phyloP scores from a whole-genome alignment of 2,888 invertebrate genomes.

The Netelia fuscicornis region DNA sequence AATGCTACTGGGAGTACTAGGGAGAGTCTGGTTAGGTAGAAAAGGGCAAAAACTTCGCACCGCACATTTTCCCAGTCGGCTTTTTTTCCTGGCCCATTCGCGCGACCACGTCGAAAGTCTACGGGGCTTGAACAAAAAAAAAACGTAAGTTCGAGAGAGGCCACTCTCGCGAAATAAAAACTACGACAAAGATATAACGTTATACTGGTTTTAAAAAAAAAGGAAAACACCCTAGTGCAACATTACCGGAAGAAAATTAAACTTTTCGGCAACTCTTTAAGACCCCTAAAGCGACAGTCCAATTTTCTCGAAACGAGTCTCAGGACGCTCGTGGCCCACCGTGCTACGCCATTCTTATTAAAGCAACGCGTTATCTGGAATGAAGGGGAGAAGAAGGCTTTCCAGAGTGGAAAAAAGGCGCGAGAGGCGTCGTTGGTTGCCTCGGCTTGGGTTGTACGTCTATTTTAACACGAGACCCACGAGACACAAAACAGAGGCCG shows the following conservation, averaged over 20 bases:
- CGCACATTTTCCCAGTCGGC: neutral
- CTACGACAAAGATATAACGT: slow-evolving; percentile 28
- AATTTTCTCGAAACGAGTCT: slow-evolving; percentile 78
- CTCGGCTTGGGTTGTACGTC: slow-evolving; percentile 59
- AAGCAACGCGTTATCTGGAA: slow-evolving; percentile 58
- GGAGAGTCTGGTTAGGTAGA: slow-evolving; percentile 48
- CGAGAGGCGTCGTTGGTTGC: slow-evolving; percentile 48
- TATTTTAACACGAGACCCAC: slow-evolving; percentile 64
- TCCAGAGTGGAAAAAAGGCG: slow-evolving; percentile 7
- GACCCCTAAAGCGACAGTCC: slow-evolving; percentile 78
- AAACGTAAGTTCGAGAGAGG: slow-evolving; percentile 48
- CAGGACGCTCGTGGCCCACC: slow-evolving; percentile 70
- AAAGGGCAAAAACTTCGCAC: slow-evolving; percentile 64
- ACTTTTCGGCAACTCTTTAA: slow-evolving; percentile 79
- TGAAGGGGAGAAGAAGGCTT: slow-evolving; percentile 5
- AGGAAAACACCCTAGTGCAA: slow-evolving; percentile 1
- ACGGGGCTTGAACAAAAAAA: neutral
- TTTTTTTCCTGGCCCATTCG: slow-evolving; percentile 42
- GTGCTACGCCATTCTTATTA: slow-evolving; percentile 72
- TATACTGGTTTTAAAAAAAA: slow-evolving; percentile 9
- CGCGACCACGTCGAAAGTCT: neutral
- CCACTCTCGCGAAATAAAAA: slow-evolving; percentile 43
- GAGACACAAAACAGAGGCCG: slow-evolving; percentile 49
- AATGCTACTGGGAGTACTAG: slow-evolving; percentile 64
- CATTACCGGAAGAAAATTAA: slow-evolving; percentile 75